Evolutionary conservation across 2,888 invertebrate genomes (phyloP), one percentile per base, ranked within the genome.

Genomic region (Sylvicola fuscatus): DNA sequence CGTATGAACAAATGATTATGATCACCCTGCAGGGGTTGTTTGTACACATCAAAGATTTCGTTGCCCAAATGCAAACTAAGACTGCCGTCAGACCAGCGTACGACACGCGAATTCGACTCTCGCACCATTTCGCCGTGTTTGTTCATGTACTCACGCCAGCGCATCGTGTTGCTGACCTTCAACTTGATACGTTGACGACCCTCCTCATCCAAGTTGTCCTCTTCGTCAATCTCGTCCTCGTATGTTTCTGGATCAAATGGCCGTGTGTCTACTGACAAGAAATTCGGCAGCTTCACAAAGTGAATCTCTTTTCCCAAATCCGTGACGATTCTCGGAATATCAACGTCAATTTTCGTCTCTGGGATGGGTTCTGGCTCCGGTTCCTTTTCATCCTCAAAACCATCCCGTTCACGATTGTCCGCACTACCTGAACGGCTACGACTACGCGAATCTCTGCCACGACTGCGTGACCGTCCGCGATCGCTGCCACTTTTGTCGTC

Each of bases 201-300:
- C 63, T 98, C 98, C 50, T 98, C 97, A 52, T 99, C 97, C 45
- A 93, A 61, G 0, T 89, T 87, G 55, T 95, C 95, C 54, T 97
- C 95, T 47, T 98, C 97, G 51, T 98, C 97, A 44, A 95, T 87
- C 63, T 98, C 98, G 60, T 97, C 95, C 54, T 98, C 97, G 53
- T 97, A 98, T 0, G 87, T 86, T 40, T 75, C 79, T 0, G 79
- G 75, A 52, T 97, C 95, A 51, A 93, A 98, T 0, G 97, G 97
- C 42, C 95, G 65, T 0, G 93, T 93, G 56, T 97, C 97, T 29
- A 98, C 92, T 0, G 93, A 95, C 49, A 98, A 70, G 60, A 98
- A 98, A 60, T 98, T 98, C 2, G 98, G 98, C 39, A 98, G 60
- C 54, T 97, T 95, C 1, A 97, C 90, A 48, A 95, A 95, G 55